These are phyloP conservation scores for Drosophila lini DNA, from an alignment of 1,140 invertebrate genomes.

Conservation along the genomic window DNA sequence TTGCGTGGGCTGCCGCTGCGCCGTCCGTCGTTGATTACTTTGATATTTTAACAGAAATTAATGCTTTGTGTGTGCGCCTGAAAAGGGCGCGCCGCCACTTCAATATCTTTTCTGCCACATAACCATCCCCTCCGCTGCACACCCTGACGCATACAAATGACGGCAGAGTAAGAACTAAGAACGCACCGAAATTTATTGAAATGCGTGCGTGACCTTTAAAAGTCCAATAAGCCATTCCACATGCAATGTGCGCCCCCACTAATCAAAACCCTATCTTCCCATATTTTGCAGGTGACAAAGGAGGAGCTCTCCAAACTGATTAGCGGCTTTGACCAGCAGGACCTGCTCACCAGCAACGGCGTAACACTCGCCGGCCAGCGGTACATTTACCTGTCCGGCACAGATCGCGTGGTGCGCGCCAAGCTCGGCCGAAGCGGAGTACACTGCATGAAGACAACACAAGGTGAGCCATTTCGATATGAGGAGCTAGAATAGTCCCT, in stretches of 20 bases:
- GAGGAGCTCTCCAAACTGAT: constrained; percentile 94
- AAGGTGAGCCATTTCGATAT: constrained; percentile 86
- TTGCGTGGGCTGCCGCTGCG: constrained; percentile 44
- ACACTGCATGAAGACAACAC: constrained; percentile 97
- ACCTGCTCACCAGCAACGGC: constrained; percentile 92
- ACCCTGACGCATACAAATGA: constrained; percentile 50
- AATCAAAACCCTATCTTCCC: background rate
- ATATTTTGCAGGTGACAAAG: constrained; percentile 90
- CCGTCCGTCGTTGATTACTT: constrained; percentile 53
- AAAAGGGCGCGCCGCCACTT: constrained; percentile 22
- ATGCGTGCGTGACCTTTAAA: constrained; percentile 52
- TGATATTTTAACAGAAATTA: constrained; percentile 47
- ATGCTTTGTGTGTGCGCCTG: constrained; percentile 35
- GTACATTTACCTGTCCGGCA: constrained; percentile 96
- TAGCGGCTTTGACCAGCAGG: constrained; percentile 93
- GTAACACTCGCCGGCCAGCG: constrained; percentile 94
- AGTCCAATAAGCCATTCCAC: constrained; percentile 6
- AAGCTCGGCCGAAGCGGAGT: constrained; percentile 95
- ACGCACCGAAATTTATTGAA: constrained; percentile 54
- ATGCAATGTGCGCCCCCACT: background rate
- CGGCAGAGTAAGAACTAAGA: background rate
- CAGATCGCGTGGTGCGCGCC: constrained; percentile 95
- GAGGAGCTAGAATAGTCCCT: background rate
- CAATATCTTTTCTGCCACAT: constrained; percentile 16
- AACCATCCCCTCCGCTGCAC: constrained; percentile 17